A percentile compares a stretch with the other conserved stretches of the same genome.
These are phyloP conservation scores for Artibeus jamaicensis DNA, from an alignment of 2,797 vertebrate genomes.

Conservation along the genomic window DNA sequence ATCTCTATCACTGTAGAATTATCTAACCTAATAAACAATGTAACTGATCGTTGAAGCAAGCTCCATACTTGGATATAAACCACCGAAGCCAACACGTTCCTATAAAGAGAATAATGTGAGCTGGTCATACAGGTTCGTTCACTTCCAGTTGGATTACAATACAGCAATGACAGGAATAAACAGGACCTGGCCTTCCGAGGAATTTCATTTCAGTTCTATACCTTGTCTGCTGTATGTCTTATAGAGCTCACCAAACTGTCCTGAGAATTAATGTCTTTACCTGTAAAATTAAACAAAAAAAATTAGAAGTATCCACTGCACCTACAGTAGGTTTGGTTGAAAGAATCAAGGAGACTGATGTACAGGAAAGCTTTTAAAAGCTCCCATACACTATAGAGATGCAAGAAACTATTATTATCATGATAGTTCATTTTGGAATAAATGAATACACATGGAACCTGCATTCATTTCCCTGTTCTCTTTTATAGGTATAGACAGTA, in stretches of 20 bases:
- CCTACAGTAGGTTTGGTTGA: background rate
- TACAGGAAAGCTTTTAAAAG: conserved; percentile 14
- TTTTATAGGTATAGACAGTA: background rate
- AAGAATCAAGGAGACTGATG: background rate
- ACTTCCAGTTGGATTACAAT: background rate
- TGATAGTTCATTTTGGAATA: background rate
- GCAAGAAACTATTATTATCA: background rate
- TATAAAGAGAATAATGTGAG: background rate
- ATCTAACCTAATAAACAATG: background rate
- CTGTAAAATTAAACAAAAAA: background rate
- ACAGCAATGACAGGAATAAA: background rate
- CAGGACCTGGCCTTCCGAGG: background rate
- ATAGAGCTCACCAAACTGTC: background rate
- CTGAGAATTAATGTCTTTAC: background rate
- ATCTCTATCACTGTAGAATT: background rate
- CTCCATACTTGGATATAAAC: background rate
- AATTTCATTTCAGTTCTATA: background rate
- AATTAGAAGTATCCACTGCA: background rate
- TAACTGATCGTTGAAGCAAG: background rate
- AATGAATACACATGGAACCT: background rate
- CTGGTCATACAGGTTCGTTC: background rate
- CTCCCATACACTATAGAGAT: background rate
- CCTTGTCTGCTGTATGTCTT: background rate
- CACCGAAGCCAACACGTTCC: background rate
- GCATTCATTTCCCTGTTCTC: background rate